A percentile compares a stretch with the other conserved stretches of the same genome.
phyloP scores from a whole-genome alignment of 2,888 invertebrate genomes.

The Tortrix viridana region DNA sequence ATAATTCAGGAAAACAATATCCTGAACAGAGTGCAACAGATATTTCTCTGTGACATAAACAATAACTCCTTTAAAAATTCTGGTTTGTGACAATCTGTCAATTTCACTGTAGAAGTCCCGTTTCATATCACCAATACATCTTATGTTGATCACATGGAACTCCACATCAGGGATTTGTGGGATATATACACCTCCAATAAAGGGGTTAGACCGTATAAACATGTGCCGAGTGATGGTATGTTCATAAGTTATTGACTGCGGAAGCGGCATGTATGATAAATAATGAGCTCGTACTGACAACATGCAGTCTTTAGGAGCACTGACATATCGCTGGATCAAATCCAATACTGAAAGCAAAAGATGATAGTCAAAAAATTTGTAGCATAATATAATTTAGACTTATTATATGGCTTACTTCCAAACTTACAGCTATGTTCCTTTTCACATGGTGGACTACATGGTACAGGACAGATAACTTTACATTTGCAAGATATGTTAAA shows the following conservation, averaged over 20 bases:
- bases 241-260: constrained; percentile 56
- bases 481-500: constrained; percentile 56
- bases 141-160: constrained; percentile 65
- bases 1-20: constrained; percentile 69
- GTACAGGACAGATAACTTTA: constrained; percentile 53
- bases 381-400: background rate
- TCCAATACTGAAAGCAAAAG: constrained; percentile 63
- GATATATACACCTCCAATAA: constrained; percentile 69
- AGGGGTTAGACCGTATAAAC: constrained; percentile 49
- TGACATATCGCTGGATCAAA: constrained; percentile 57
- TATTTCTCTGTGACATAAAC: constrained; percentile 76
- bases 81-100: constrained; percentile 55
- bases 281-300: constrained; percentile 60
- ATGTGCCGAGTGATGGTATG: constrained; percentile 53
- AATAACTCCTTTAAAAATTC: constrained; percentile 67
- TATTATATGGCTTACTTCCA: background rate
- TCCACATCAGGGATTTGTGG: constrained; percentile 71
- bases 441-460: constrained; percentile 64
- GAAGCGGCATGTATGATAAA: constrained; percentile 65
- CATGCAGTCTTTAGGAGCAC: constrained; percentile 69
- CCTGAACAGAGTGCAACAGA: constrained; percentile 64
- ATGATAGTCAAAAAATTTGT: constrained; percentile 10
- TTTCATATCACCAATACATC: constrained; percentile 52
- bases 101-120: constrained; percentile 57
- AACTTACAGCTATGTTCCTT: constrained; percentile 71